phyloP scores from a whole-genome alignment of 2,797 vertebrate species.

The Sebastes wilsoni region DNA sequence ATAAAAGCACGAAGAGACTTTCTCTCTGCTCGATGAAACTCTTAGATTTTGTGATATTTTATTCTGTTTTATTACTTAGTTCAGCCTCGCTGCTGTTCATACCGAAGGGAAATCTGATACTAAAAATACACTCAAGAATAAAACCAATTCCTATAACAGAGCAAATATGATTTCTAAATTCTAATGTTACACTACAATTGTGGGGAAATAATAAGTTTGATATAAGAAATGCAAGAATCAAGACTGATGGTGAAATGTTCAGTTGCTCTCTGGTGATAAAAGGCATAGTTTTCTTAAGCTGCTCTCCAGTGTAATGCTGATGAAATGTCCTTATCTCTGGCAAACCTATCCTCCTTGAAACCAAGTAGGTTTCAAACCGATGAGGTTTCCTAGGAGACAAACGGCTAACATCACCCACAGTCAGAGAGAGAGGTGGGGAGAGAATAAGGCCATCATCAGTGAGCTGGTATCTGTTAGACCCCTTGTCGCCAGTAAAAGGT shows the following conservation, averaged over 20 bases:
- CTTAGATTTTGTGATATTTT: background rate
- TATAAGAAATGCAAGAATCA: background rate
- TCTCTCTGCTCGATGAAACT: background rate
- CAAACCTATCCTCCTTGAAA: slow-evolving; percentile 12
- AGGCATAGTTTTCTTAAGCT: slow-evolving; percentile 2
- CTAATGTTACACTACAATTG: background rate
- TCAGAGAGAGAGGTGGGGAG: background rate
- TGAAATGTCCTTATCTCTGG: slow-evolving; percentile 36
- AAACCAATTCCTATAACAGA: background rate
- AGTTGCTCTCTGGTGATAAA: slow-evolving; percentile 5
- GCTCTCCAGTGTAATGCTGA: slow-evolving; percentile 17
- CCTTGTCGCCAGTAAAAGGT: background rate
- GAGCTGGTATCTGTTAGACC: background rate
- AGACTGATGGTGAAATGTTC: background rate
- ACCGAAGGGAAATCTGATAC: background rate
- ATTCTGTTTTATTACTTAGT: slow-evolving; percentile 18
- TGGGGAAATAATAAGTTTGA: background rate
- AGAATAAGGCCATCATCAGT: too few species aligned
- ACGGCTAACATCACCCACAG: background rate
- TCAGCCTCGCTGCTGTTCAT: background rate
- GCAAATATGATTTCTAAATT: background rate
- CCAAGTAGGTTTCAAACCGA: slow-evolving; percentile 11
- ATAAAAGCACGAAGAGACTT: slow-evolving; percentile 4
- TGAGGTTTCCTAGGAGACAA: slow-evolving; percentile 51
- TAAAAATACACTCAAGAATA: background rate